These are phyloP conservation scores for Falco concolor DNA, from an alignment of 2,797 vertebrate genomes.

Conservation along the genomic window DNA sequence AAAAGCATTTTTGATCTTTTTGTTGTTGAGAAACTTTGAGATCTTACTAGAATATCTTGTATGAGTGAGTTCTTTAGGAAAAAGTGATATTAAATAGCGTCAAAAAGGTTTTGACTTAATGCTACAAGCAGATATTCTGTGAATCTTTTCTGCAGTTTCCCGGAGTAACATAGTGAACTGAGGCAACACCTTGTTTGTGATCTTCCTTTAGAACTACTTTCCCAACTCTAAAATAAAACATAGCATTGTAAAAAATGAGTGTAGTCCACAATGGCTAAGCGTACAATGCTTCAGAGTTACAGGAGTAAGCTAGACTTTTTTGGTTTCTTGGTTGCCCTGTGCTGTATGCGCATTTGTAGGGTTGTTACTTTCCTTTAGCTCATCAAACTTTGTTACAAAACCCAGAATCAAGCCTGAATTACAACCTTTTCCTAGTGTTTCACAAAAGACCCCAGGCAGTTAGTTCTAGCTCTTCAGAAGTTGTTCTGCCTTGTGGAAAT, in stretches of 20 bases:
- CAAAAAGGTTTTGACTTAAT: not conserved
- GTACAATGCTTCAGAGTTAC: not conserved
- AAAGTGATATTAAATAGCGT: not conserved
- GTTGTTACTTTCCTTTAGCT: not conserved
- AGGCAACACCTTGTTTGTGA: not conserved
- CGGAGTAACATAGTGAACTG: not conserved
- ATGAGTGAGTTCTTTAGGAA: not conserved
- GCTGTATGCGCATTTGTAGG: not conserved
- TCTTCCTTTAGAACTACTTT: not conserved
- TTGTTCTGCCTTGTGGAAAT: not conserved
- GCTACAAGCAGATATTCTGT: fast-evolving
- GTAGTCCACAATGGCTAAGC: not conserved
- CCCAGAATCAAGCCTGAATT: not conserved
- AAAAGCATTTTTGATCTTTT: not conserved
- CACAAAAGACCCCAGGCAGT: too few species aligned
- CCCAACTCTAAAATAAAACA: not conserved
- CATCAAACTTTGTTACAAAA: not conserved
- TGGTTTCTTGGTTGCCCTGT: not conserved
- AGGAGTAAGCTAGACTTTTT: not conserved
- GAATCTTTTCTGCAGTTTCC: not conserved
- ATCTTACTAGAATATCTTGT: not conserved
- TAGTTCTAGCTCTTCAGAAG: not conserved
- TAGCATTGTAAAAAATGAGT: not conserved
- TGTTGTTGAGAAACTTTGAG: not conserved
- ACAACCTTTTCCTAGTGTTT: not conserved